A percentile compares a stretch with the other conserved stretches of the same genome.
These are phyloP conservation scores for Venturia canescens DNA, from an alignment of 1,140 invertebrate species.

Conservation along the genomic window DNA sequence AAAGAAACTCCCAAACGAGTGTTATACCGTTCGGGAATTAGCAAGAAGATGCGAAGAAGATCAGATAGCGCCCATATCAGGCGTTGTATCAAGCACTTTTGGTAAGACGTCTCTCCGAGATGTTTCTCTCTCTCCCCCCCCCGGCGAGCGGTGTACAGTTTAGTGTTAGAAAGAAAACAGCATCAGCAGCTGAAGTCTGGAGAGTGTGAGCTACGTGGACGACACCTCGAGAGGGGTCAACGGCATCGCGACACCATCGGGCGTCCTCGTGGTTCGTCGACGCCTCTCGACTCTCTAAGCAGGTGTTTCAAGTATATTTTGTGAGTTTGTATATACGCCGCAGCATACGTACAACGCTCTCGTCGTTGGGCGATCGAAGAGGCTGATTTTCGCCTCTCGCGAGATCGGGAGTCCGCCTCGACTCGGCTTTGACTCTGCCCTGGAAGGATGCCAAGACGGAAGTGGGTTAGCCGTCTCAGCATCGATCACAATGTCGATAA, in stretches of 20 bases:
- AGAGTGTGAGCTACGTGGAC: constrained; percentile 14
- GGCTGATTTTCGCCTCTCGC: constrained; percentile 29
- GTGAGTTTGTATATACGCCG: neutral
- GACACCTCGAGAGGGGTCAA: constrained; percentile 59
- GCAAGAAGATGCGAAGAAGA: neutral
- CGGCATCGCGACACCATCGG: constrained; percentile 68
- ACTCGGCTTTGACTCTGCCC: constrained; percentile 10
- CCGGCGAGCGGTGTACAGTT: neutral
- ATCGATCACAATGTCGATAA: constrained; percentile 41
- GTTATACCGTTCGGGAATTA: neutral
- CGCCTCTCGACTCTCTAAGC: constrained; percentile 65
- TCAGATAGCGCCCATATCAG: neutral
- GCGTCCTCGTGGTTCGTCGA: constrained; percentile 62
- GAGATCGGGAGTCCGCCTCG: constrained; percentile 47
- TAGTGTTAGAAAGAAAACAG: constrained; percentile 1
- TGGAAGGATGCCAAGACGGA: constrained; percentile 38
- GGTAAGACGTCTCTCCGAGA: neutral
- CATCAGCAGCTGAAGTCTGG: constrained; percentile 28
- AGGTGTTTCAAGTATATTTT: constrained; percentile 41
- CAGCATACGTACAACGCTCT: neutral
- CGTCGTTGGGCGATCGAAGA: constrained; percentile 28
- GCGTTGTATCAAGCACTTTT: constrained; percentile 1
- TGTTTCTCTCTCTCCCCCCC: no score
- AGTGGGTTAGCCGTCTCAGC: constrained; percentile 37
- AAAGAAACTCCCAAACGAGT: neutral